Percentiles rank a stretch among this genome's conserved stretches.
These are phyloP conservation scores for Lapara coniferarum DNA, from an alignment of 2,888 invertebrate species.

Conservation along the genomic window DNA sequence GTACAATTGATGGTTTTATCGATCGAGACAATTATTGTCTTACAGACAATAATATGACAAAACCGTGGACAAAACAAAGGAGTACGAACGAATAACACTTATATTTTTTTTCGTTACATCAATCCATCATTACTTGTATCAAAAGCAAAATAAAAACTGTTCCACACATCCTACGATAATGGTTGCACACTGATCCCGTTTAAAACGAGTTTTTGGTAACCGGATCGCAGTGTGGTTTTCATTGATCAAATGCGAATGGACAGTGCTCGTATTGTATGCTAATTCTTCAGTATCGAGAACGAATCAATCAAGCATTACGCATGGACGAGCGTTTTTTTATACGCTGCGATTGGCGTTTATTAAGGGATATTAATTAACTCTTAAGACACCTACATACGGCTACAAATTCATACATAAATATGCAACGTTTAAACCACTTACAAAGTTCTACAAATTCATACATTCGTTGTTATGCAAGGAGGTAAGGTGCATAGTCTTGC, in stretches of 20 bases:
- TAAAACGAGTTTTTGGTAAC: constrained; percentile 15
- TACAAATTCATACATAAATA: too few relatives aligned
- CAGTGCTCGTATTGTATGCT: constrained; percentile 44
- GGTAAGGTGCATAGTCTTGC: too few relatives aligned
- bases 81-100: too few relatives aligned
- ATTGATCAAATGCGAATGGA: constrained; percentile 29
- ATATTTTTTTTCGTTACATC: too few relatives aligned
- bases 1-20: too few relatives aligned
- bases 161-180: not conserved
- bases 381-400: too few relatives aligned
- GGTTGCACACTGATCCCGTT: not conserved
- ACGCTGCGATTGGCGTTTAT: not conserved
- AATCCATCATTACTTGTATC: not conserved
- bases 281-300: constrained; percentile 43
- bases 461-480: too few relatives aligned
- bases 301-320: constrained; percentile 41
- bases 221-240: constrained; percentile 16
- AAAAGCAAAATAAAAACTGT: not conserved
- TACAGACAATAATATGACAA: too few relatives aligned
- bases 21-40: too few relatives aligned
- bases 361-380: not conserved
- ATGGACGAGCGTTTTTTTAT: constrained; percentile 10
- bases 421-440: too few relatives aligned
- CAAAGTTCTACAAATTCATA: too few relatives aligned
- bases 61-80: too few relatives aligned